phyloP scores from a whole-genome alignment of 2,888 invertebrate species.

The Marasmarcha lunaedactyla region DNA sequence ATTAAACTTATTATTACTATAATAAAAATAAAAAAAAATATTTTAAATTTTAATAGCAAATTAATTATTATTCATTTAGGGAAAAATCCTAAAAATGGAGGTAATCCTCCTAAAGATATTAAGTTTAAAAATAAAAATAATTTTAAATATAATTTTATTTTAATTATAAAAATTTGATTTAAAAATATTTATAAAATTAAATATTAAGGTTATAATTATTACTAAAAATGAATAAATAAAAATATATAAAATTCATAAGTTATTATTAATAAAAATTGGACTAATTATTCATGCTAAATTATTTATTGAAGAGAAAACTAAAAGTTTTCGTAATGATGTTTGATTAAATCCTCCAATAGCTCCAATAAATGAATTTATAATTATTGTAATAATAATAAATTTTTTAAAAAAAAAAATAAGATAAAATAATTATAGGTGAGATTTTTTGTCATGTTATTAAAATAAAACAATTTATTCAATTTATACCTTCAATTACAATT shows the following conservation, averaged over 20 bases:
- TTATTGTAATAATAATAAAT: slow-evolving; percentile 49
- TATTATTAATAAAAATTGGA: slow-evolving; percentile 51
- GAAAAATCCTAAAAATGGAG: slow-evolving; percentile 72
- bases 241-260: slow-evolving; percentile 55
- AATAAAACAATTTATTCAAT: slow-evolving; percentile 66
- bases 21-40: slow-evolving; percentile 45
- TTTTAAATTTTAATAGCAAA: slow-evolving; percentile 49
- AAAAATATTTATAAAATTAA: slow-evolving; percentile 58
- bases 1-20: slow-evolving; percentile 66
- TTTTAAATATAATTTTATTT: slow-evolving; percentile 51
- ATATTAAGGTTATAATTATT: slow-evolving; percentile 47
- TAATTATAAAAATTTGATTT: slow-evolving; percentile 59
- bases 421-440: slow-evolving; percentile 68
- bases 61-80: slow-evolving; percentile 73
- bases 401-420: slow-evolving; percentile 50
- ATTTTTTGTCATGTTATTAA: slow-evolving; percentile 76
- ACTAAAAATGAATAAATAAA: slow-evolving; percentile 53
- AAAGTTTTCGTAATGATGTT: slow-evolving; percentile 67
- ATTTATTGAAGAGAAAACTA: slow-evolving; percentile 74
- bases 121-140: slow-evolving; percentile 63
- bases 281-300: slow-evolving; percentile 71
- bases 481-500: slow-evolving; percentile 68
- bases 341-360: slow-evolving; percentile 66
- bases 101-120: slow-evolving; percentile 69
- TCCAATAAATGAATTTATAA: slow-evolving; percentile 56